phyloP scores from a whole-genome alignment of 1,140 invertebrate genomes.

The Palaemon carinicauda region DNA sequence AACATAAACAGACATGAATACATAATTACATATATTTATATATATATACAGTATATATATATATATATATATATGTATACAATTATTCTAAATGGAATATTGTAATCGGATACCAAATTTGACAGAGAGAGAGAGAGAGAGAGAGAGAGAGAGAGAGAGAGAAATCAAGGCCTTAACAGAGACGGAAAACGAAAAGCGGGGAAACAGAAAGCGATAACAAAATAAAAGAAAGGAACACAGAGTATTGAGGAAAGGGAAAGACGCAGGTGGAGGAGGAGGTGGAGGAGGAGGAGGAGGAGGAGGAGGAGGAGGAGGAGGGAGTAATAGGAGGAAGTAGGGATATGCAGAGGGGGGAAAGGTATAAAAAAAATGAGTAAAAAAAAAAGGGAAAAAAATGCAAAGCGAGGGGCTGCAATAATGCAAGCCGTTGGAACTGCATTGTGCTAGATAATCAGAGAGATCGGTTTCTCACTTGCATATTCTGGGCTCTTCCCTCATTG shows the following conservation, averaged over 20 bases:
- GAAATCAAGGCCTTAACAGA: neutral
- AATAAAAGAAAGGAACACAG: neutral
- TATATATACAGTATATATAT: no score
- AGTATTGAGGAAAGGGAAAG: neutral
- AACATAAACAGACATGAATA: no score
- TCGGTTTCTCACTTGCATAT: no score
- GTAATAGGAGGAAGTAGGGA: neutral
- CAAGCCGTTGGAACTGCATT: no score
- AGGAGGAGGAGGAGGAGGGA: no score
- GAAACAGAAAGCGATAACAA: neutral
- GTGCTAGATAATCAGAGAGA: neutral
- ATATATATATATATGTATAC: no score
- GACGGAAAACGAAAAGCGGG: neutral
- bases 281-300: neutral
- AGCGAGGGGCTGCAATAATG: neutral
- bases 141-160: neutral
- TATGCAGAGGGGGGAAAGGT: neutral
- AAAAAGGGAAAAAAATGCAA: neutral
- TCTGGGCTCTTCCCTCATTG: no score
- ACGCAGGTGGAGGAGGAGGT: neutral
- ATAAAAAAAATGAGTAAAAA: neutral
- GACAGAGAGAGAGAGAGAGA: no score
- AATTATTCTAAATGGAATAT: no score
- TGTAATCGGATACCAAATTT: no score
- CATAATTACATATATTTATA: no score